Conservation (phyloP, 2,888 invertebrate species). For the Oscheius sp. region DNA sequence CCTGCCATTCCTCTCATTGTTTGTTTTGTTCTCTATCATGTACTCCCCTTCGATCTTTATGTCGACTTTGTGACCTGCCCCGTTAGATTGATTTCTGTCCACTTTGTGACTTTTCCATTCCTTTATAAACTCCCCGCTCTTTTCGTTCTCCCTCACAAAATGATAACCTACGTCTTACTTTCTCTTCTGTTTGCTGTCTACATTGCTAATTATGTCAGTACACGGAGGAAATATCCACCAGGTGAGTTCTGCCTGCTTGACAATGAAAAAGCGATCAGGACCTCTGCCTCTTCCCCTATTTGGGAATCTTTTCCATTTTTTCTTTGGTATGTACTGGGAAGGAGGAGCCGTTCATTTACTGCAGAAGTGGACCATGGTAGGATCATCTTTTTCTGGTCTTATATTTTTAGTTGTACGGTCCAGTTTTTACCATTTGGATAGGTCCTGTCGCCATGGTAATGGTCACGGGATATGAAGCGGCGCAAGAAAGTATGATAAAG, state of each 20-base stretch:
- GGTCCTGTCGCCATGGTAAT: slow-evolving; percentile 5
- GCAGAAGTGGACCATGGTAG: slow-evolving; percentile 9
- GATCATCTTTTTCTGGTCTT: not conserved
- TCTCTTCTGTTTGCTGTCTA: not conserved
- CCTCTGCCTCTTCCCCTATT: not conserved
- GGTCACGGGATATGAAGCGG: not conserved
- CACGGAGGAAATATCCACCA: slow-evolving; percentile 3
- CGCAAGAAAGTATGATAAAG: slow-evolving; percentile 17
- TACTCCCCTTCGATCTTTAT: not conserved
- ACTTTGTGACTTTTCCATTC: not conserved
- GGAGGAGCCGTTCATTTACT: not conserved
- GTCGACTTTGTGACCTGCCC: not conserved
- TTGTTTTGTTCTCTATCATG: no score
- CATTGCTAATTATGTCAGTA: not conserved
- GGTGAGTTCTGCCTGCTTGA: not conserved
- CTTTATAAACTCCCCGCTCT: not conserved
- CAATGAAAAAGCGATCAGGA: not conserved
- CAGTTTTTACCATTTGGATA: slow-evolving; percentile 22
- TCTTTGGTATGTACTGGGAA: not conserved
- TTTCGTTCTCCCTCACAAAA: not conserved
- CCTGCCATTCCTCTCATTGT: no score
- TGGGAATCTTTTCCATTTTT: slow-evolving; percentile 8
- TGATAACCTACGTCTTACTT: not conserved
- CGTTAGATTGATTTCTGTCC: not conserved
- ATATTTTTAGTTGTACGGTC: not conserved